These are phyloP conservation scores for Adrianichthys oophorus DNA, from an alignment of 2,797 vertebrate genomes.

Conservation along the genomic window DNA sequence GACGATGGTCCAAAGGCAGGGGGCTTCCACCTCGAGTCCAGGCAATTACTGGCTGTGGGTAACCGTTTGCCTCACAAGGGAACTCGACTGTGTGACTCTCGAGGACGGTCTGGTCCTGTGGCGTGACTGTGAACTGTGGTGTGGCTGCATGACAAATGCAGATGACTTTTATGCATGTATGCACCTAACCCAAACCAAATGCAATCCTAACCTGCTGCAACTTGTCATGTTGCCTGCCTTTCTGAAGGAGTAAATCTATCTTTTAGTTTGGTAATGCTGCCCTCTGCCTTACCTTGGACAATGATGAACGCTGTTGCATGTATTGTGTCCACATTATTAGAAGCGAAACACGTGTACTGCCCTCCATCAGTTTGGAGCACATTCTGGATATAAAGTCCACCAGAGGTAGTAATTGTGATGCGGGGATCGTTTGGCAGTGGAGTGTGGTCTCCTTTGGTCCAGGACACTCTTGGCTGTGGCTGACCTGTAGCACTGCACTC, in stretches of 20 bases:
- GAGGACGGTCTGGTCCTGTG: constrained; percentile 88
- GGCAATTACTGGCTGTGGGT: constrained; percentile 92
- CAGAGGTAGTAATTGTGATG: constrained; percentile 89
- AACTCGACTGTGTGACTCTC: constrained; percentile 96
- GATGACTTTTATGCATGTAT: neutral
- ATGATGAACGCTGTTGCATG: constrained; percentile 92
- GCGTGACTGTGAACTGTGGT: constrained; percentile 90
- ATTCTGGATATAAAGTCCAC: constrained; percentile 93
- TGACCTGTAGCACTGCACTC: constrained; percentile 96
- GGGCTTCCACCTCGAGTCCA: constrained; percentile 95
- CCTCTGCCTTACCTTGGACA: constrained; percentile 84
- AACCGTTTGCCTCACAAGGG: constrained; percentile 89
- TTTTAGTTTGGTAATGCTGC: neutral
- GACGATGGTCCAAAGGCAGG: constrained; percentile 88
- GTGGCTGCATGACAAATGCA: constrained; percentile 73
- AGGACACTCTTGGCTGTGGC: constrained; percentile 89
- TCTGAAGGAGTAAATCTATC: neutral
- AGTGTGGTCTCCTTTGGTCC: constrained; percentile 90
- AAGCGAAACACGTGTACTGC: constrained; percentile 93
- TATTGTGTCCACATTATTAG: constrained; percentile 91
- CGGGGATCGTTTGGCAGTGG: constrained; percentile 88
- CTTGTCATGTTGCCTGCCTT: no score
- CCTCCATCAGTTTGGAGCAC: constrained; percentile 88
- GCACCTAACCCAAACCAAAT: no score
- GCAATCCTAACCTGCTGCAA: no score